Conservation (phyloP, 2,113 vertebrate genomes). For the Prionailurus bengalensis region DNA sequence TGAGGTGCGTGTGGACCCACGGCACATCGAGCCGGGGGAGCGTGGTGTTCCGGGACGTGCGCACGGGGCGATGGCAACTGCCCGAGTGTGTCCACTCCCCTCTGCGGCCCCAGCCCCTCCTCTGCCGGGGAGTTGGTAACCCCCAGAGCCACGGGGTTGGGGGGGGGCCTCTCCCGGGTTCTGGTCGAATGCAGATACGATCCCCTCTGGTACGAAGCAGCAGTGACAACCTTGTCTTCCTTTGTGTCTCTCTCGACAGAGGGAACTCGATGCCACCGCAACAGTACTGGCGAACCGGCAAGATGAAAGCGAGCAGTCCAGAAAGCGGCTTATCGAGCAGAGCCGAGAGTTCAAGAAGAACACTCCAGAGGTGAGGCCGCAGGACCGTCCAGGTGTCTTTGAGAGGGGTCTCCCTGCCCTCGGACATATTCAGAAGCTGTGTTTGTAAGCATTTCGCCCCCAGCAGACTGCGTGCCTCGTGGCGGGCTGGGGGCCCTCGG, state of each 20-base stretch:
- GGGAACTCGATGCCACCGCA: constrained; percentile 98
- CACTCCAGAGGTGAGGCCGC: constrained; percentile 96
- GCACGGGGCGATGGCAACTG: fast-evolving
- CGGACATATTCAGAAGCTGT: fast-evolving
- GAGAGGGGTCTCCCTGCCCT: background rate
- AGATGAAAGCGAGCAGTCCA: constrained; percentile 99
- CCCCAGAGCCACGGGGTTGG: fast-evolving
- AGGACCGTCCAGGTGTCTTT: fast-evolving
- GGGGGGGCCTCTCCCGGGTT: background rate
- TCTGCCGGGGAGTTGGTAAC: too few relatives aligned
- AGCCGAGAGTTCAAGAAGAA: constrained; percentile 99
- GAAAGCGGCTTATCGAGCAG: constrained; percentile 99
- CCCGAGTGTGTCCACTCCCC: fast-evolving
- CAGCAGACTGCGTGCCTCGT: background rate
- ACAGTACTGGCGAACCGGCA: constrained; percentile 98
- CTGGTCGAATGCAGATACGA: background rate
- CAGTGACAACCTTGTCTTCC: background rate
- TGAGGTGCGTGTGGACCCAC: fast-evolving
- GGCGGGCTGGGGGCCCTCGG: fast-evolving
- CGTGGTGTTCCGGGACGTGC: background rate
- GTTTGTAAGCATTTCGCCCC: background rate
- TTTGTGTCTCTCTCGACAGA: constrained; percentile 88
- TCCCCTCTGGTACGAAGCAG: background rate
- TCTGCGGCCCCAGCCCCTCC: too few relatives aligned
- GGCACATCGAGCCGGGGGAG: fast-evolving